Evolutionary conservation across 1,140 invertebrate genomes (phyloP).

Genomic region (Ptiloglossa arizonensis): DNA sequence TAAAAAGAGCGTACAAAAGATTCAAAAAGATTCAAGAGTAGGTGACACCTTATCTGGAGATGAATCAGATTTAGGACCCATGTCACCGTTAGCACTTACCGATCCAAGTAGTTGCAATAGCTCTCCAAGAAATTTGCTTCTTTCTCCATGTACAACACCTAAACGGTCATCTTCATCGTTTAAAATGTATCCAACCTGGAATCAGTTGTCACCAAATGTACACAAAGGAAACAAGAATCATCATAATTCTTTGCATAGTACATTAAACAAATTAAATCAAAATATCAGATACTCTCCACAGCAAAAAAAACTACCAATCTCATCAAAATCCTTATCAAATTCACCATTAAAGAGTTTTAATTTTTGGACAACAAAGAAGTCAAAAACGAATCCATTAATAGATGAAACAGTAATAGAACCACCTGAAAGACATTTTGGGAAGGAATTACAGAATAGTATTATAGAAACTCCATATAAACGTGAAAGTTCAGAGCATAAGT

Average conservation of each 20-base stretch:
- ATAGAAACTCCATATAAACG: conserved; percentile 72
- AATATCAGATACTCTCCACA: conserved; percentile 63
- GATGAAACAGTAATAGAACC: conserved; percentile 70
- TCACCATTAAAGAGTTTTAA: conserved; percentile 16
- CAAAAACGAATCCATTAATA: not conserved
- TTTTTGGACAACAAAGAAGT: conserved; percentile 4
- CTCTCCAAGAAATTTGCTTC: conserved; percentile 65
- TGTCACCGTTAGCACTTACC: conserved; percentile 72
- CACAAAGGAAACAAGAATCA: conserved; percentile 11
- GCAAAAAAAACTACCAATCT: conserved; percentile 47
- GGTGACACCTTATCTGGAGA: conserved; percentile 62
- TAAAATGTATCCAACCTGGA: conserved; percentile 47
- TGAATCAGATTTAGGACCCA: conserved; percentile 75
- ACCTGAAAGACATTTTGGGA: conserved; percentile 62
- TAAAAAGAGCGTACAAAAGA: conserved; percentile 47
- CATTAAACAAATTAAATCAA: conserved; percentile 61
- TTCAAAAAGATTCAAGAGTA: not conserved
- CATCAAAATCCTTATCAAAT: conserved; percentile 42
- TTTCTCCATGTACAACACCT: conserved; percentile 63
- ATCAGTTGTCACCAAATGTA: conserved; percentile 50
- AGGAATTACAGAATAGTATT: conserved; percentile 48
- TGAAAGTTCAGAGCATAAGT: conserved; percentile 56
- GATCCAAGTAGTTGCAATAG: conserved; percentile 61
- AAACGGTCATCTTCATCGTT: conserved; percentile 53
- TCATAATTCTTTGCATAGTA: no score